phyloP scores from a whole-genome alignment of 92 coral and sea anemone genomes.

The Parazoanthus swiftii region DNA sequence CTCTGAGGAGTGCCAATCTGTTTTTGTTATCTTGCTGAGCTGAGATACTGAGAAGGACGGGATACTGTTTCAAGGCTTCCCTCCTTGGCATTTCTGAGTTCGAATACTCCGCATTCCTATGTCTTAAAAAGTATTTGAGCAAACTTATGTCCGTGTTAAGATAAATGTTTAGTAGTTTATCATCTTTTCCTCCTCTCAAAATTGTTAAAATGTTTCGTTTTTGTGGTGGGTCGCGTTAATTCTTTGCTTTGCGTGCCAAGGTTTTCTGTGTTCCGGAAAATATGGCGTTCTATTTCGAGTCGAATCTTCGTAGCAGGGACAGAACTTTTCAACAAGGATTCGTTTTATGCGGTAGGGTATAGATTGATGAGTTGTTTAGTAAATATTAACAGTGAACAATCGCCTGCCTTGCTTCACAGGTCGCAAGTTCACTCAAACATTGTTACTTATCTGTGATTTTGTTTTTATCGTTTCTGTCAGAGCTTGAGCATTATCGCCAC shows the following conservation, averaged over 20 bases:
- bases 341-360: conserved; percentile 25
- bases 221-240: neutral
- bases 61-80: conserved; percentile 37
- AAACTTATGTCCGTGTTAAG: neutral
- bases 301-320: conserved; percentile 11
- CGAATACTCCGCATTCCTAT: conserved; percentile 27
- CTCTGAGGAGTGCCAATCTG: neutral
- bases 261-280: conserved; percentile 5
- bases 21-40: conserved; percentile 21
- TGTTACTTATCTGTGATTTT: conserved; percentile 22
- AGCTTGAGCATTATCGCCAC: conserved; percentile 25
- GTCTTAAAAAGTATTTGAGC: conserved; percentile 7
- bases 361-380: neutral
- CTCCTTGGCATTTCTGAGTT: conserved; percentile 1
- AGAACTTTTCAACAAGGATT: conserved; percentile 32
- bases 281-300: conserved; percentile 36
- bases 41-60: neutral
- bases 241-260: neutral
- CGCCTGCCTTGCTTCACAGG: conserved; percentile 25
- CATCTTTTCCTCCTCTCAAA: neutral
- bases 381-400: conserved; percentile 9
- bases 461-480: conserved; percentile 36
- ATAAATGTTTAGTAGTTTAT: neutral
- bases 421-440: conserved; percentile 11
- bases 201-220: neutral